Conservation (phyloP, 1,140 invertebrate species). For the Leptonema lineaticorne region DNA sequence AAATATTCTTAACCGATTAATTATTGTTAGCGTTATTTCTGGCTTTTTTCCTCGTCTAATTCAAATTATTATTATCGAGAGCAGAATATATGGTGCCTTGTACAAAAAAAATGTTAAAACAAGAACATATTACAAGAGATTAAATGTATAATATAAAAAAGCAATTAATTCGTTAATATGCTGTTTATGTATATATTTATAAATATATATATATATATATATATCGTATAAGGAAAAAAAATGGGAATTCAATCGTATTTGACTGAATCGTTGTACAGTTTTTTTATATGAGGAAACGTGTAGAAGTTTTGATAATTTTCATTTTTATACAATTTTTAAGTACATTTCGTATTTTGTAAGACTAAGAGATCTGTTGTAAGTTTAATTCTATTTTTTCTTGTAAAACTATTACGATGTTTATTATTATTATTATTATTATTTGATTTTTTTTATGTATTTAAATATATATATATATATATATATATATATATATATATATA, state of each 20-base stretch:
- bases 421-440: too few species aligned
- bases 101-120: conserved; percentile 26
- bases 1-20: too few species aligned
- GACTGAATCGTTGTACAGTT: conserved; percentile 18
- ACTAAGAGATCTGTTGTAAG: too few species aligned
- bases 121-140: conserved; percentile 1
- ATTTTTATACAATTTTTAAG: conserved; percentile 39
- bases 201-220: conserved; percentile 12
- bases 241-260: conserved; percentile 2
- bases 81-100: conserved; percentile 42
- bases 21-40: background rate
- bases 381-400: too few species aligned
- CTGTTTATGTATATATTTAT: conserved; percentile 2
- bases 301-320: conserved; percentile 34
- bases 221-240: conserved; percentile 26
- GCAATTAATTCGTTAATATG: too few species aligned
- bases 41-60: conserved; percentile 1
- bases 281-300: conserved; percentile 4
- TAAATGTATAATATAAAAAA: conserved; percentile 18
- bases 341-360: too few species aligned
- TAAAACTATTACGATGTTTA: too few species aligned
- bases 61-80: conserved; percentile 29
- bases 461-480: too few species aligned
- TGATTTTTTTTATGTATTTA: too few species aligned
- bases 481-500: too few species aligned